Conservation (phyloP, 2,113 vertebrate species). For the Ibidorhyncha struthersii region DNA sequence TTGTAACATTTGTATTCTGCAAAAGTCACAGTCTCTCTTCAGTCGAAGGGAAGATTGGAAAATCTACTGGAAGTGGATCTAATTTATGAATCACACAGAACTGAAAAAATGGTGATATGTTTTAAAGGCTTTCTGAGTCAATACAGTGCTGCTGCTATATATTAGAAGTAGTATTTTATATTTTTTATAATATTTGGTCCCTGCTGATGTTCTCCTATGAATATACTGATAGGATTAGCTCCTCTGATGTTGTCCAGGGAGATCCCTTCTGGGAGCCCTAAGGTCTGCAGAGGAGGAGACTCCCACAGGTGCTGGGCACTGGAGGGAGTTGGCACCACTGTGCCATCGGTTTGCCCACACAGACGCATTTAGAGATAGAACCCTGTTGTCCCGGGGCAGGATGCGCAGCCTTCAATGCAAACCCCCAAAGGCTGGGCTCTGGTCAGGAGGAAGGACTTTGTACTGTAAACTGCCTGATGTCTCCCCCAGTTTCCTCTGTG, state of each 20-base stretch:
- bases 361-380: not conserved
- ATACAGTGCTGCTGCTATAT: slow-evolving; percentile 12
- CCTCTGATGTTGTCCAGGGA: not conserved
- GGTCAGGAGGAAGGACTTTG: not conserved
- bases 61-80: not conserved
- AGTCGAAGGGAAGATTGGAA: not conserved
- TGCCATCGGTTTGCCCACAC: not conserved
- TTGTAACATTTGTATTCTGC: not conserved
- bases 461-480: not conserved
- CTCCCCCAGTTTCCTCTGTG: slow-evolving; percentile 33
- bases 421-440: not conserved
- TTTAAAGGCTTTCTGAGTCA: slow-evolving; percentile 19
- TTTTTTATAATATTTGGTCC: slow-evolving; percentile 36
- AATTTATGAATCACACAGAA: not conserved
- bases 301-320: not conserved
- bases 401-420: not conserved
- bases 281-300: not conserved
- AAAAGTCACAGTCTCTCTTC: not conserved
- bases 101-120: not conserved
- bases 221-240: not conserved
- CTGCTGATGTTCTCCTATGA: not conserved
- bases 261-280: not conserved
- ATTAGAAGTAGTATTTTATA: slow-evolving; percentile 5
- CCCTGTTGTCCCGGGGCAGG: not conserved
- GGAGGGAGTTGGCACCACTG: not conserved